These are phyloP conservation scores for Drosophila pullipes DNA, from an alignment of 2,888 invertebrate species.

Conservation along the genomic window DNA sequence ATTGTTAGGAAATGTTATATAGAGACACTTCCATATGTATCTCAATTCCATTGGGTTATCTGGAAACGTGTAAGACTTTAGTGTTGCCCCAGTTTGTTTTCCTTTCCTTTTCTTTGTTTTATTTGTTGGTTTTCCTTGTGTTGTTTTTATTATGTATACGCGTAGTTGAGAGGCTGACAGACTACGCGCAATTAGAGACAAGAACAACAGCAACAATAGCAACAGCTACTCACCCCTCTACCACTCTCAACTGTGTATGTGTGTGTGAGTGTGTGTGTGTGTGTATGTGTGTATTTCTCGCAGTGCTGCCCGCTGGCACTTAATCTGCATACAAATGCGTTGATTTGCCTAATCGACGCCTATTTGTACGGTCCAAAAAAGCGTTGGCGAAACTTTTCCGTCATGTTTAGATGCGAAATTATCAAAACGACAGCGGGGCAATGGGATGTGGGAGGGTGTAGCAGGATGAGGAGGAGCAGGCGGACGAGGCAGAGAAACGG, in stretches of 20 bases:
- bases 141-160: conserved; percentile 65
- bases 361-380: conserved; percentile 75
- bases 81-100: conserved; percentile 22
- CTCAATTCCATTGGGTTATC: background rate
- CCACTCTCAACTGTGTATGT: background rate
- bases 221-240: conserved; percentile 5
- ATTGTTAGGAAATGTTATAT: background rate
- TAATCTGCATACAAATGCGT: conserved; percentile 82
- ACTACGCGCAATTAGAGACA: conserved; percentile 74
- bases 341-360: conserved; percentile 82
- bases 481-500: conserved; percentile 37
- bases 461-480: conserved; percentile 1
- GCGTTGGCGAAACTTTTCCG: conserved; percentile 52
- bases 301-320: conserved; percentile 69
- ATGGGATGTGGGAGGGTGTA: too few relatives aligned
- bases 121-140: background rate
- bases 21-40: background rate
- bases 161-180: conserved; percentile 60
- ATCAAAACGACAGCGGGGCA: conserved; percentile 46
- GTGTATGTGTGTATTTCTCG: conserved; percentile 21
- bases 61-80: conserved; percentile 12
- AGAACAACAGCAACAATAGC: conserved; percentile 41
- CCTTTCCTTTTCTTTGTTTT: background rate
- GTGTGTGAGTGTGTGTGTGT: background rate
- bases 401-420: conserved; percentile 66